Evolutionary conservation across 2,797 vertebrate genomes (phyloP), one percentile per base, ranked within the genome.

Genomic region (Acanthurus lineatus): DNA sequence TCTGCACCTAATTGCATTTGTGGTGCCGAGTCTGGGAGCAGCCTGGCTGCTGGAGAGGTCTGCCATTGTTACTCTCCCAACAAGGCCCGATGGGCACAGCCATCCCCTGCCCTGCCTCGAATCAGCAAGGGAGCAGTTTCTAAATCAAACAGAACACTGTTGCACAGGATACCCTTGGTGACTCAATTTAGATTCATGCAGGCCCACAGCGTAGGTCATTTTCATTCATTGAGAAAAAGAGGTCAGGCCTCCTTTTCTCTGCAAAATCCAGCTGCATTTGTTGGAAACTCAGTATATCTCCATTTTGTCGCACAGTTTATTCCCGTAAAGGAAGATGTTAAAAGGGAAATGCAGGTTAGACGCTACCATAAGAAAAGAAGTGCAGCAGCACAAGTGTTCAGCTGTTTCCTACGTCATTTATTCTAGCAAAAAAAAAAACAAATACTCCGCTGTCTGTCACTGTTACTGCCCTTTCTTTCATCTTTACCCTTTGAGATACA

Each of bases 191-290:
- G 84, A 90, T 87, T 85, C 69, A 69, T 49, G 66, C 85, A 77
- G 81, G 64, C 80, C 89, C 73, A 79, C 85, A 76, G 77, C 67
- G 67, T 88, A 79, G 89, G 88, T 89, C 84, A 88, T 87, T 89
- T 91, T 83, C 79, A 88, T 92, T 91, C 85, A 90, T 88, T 90
- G 73, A 79, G 73, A 86, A 86, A 91, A 92, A 82, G 82, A 91
- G 87, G 88, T 91, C 91, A 88, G 66, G n/a, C 42, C 72, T 77
- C 67, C 48, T 84, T 83, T 74, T 86, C 67, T 79, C 42, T 57
- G 64, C 42, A 44, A 85, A 79, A 79, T n/a, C 54, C 67, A 62
- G 69, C 67, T 77, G 61, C 69, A 77, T 83, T 54, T 76, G 73
- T 75, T 62, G 25, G 47, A 78, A 85, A 83, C 49, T 68, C 9